Percentiles rank a stretch among this genome's conserved stretches.
These are phyloP conservation scores for Platerodrilus igneus DNA, from an alignment of 2,888 invertebrate species.

Conservation along the genomic window DNA sequence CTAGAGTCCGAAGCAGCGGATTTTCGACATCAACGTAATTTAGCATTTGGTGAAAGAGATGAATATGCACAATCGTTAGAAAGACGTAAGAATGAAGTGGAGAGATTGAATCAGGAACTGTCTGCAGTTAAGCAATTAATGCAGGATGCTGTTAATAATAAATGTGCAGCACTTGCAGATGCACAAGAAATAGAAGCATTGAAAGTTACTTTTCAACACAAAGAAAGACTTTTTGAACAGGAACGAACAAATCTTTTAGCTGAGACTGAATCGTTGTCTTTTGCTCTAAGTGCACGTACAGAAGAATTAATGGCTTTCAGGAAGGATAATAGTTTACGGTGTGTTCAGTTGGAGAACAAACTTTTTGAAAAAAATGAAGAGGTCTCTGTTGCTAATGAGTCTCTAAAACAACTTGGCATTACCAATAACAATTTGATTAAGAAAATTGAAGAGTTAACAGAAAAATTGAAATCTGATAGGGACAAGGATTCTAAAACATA, in stretches of 20 bases:
- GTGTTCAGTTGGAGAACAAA: slow-evolving; percentile 67
- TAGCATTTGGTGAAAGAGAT: slow-evolving; percentile 70
- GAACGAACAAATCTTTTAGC: slow-evolving; percentile 71
- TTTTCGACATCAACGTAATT: slow-evolving; percentile 64
- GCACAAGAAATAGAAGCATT: slow-evolving; percentile 77
- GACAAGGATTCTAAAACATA: slow-evolving; percentile 54
- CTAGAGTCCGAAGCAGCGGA: slow-evolving; percentile 64
- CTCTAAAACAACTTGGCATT: slow-evolving; percentile 64
- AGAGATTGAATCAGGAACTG: slow-evolving; percentile 66
- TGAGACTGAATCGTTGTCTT: slow-evolving; percentile 72
- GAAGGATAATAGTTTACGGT: slow-evolving; percentile 64
- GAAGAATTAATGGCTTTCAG: slow-evolving; percentile 73
- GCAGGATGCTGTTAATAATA: slow-evolving; percentile 68
- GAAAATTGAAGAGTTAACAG: slow-evolving; percentile 64
- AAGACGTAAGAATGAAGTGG: slow-evolving; percentile 67
- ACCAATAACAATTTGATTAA: slow-evolving; percentile 62
- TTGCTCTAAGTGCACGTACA: slow-evolving; percentile 73
- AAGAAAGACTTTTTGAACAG: slow-evolving; percentile 79
- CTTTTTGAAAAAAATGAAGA: slow-evolving; percentile 77
- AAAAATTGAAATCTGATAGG: slow-evolving; percentile 68
- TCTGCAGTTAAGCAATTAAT: slow-evolving; percentile 68
- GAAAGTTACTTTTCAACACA: slow-evolving; percentile 72
- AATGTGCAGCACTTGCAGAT: slow-evolving; percentile 77
- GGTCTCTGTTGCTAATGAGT: slow-evolving; percentile 65
- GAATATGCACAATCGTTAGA: slow-evolving; percentile 67